These are phyloP conservation scores for Hystrix cristata DNA, from an alignment of 2,113 vertebrate genomes.

Conservation along the genomic window DNA sequence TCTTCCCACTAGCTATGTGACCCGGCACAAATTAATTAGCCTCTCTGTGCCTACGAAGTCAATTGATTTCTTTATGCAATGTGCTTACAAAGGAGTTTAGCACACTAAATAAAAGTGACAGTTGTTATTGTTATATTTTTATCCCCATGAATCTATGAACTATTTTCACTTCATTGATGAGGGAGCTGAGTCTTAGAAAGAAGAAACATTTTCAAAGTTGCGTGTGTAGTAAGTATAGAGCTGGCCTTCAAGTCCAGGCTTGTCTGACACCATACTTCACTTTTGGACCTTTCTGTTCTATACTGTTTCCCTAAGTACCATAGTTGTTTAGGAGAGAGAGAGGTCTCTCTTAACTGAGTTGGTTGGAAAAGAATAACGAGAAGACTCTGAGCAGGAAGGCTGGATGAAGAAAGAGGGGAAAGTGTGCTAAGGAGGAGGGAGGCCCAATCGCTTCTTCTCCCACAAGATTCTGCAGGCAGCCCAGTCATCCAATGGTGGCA, in stretches of 20 bases:
- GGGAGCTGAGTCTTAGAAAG: not conserved
- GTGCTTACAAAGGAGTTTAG: slow-evolving; percentile 1
- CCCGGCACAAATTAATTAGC: not conserved
- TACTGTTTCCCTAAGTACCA: slow-evolving; percentile 18
- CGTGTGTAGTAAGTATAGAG: not conserved
- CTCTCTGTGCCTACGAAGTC: slow-evolving; percentile 12
- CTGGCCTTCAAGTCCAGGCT: not conserved
- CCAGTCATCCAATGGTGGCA: not conserved
- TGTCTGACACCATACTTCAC: not conserved
- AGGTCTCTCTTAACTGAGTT: not conserved
- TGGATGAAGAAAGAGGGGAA: not conserved
- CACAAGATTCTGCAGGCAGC: not conserved
- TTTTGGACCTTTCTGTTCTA: not conserved
- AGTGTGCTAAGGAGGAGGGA: not conserved
- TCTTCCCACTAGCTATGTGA: not conserved
- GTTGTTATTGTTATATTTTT: slow-evolving; percentile 6
- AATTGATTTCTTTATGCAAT: slow-evolving; percentile 1
- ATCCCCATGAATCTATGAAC: slow-evolving; percentile 9
- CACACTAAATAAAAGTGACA: slow-evolving; percentile 20
- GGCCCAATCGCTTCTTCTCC: not conserved
- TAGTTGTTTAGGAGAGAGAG: slow-evolving; percentile 6
- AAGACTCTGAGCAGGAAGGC: not conserved
- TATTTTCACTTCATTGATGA: slow-evolving; percentile 24
- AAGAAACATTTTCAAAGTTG: slow-evolving; percentile 53
- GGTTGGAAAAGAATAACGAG: slow-evolving; percentile 45